Percentiles rank a stretch among this genome's conserved stretches.
Conservation (phyloP, 2,888 invertebrate genomes). For the Eurytoma californica region DNA sequence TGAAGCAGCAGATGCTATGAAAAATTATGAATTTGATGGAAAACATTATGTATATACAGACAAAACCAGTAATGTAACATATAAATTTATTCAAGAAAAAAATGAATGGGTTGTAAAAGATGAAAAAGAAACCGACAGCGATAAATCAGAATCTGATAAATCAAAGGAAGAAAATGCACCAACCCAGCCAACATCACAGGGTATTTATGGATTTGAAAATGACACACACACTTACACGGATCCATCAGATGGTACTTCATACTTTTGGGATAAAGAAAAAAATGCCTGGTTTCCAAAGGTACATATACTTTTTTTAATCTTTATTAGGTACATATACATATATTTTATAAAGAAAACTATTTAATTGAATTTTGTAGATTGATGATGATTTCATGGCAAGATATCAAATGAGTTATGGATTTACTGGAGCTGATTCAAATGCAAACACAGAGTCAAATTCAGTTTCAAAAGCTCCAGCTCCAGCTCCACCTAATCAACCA, state of each 20-base stretch:
- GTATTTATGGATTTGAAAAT: conserved; percentile 83
- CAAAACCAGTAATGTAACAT: conserved; percentile 70
- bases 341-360: conserved; percentile 19
- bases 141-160: conserved; percentile 54
- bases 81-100: conserved; percentile 79
- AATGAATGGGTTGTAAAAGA: conserved; percentile 78
- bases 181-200: conserved; percentile 53
- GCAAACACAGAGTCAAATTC: conserved; percentile 61
- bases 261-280: conserved; percentile 93
- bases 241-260: conserved; percentile 88
- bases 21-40: conserved; percentile 70
- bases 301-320: not conserved
- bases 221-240: conserved; percentile 89
- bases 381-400: conserved; percentile 97
- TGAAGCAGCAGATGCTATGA: conserved; percentile 66
- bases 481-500: conserved; percentile 72
- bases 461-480: conserved; percentile 77
- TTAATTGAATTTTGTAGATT: conserved; percentile 76
- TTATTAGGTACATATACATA: conserved; percentile 8
- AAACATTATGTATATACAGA: conserved; percentile 73
- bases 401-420: conserved; percentile 97
- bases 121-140: conserved; percentile 19
- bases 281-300: conserved; percentile 97
- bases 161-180: conserved; percentile 59
- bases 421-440: conserved; percentile 79